Conservation (phyloP, 2,113 vertebrate genomes). For the Tupaia tana region DNA sequence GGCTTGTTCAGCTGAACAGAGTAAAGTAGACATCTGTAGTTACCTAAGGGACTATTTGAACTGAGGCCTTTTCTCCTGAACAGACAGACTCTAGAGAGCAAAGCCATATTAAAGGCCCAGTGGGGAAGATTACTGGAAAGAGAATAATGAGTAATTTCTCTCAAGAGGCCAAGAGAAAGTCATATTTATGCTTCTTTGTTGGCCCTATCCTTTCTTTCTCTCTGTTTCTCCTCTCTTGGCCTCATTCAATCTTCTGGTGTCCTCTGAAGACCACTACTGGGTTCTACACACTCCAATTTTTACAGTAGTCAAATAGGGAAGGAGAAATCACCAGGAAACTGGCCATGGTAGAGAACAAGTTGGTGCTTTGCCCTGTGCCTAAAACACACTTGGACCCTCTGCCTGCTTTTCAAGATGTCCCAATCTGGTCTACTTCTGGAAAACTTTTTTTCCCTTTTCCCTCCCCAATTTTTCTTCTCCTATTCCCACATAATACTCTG, state of each 20-base stretch:
- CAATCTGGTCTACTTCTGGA: background rate
- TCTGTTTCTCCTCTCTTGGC: background rate
- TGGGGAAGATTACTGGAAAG: background rate
- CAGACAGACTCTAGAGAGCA: background rate
- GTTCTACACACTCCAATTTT: background rate
- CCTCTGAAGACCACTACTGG: background rate
- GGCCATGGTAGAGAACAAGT: background rate
- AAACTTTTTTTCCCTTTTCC: background rate
- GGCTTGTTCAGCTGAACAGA: background rate
- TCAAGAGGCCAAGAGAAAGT: background rate
- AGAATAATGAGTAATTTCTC: background rate
- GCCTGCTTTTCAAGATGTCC: conserved; percentile 27
- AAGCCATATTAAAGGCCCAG: background rate
- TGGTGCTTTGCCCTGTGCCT: background rate
- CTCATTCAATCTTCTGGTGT: background rate
- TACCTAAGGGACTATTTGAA: conserved; percentile 9
- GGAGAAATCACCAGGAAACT: background rate
- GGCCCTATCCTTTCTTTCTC: background rate
- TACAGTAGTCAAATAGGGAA: background rate
- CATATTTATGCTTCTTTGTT: background rate
- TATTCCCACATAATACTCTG: background rate
- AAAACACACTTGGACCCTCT: background rate
- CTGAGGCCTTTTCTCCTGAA: background rate
- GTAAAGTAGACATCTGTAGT: background rate
- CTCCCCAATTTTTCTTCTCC: background rate